These are phyloP conservation scores for Troglohyphantes excavatus DNA, from an alignment of 2,888 invertebrate genomes.

Conservation along the genomic window DNA sequence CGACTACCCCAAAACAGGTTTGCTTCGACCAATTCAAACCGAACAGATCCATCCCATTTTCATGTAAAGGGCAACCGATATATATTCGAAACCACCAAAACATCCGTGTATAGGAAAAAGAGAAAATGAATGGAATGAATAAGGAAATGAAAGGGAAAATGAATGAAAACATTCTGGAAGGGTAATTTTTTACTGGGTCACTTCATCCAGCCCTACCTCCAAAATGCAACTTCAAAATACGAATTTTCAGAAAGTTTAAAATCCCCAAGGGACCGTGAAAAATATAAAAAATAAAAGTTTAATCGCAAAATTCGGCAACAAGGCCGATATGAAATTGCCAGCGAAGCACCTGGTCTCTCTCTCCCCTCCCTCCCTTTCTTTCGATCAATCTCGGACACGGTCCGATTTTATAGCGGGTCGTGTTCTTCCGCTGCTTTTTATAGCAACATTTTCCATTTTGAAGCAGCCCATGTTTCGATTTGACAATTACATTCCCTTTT, in stretches of 20 bases:
- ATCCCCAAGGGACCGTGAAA: constrained; percentile 35
- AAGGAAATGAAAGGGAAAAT: no score
- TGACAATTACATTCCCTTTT: constrained; percentile 58
- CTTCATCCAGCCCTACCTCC: not conserved
- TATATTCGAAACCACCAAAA: no score
- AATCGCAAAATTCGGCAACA: constrained; percentile 69
- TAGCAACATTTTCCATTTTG: constrained; percentile 55
- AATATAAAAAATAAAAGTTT: constrained; percentile 62
- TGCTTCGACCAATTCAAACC: no score
- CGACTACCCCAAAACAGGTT: no score
- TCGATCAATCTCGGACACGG: constrained; percentile 74
- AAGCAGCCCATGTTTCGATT: constrained; percentile 59
- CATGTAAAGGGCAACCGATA: no score
- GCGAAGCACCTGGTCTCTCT: constrained; percentile 66
- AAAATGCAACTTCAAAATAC: constrained; percentile 23
- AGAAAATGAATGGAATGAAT: no score
- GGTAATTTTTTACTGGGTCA: no score
- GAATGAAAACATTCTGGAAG: no score
- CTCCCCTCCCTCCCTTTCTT: constrained; percentile 13
- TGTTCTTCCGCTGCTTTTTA: constrained; percentile 44
- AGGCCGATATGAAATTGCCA: constrained; percentile 73
- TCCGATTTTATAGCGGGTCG: constrained; percentile 71
- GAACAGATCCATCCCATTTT: no score
- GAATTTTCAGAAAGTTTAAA: constrained; percentile 67
- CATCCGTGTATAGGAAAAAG: no score